Evolutionary conservation across 2,888 invertebrate species (phyloP).

Genomic region (Tillus elongatus): DNA sequence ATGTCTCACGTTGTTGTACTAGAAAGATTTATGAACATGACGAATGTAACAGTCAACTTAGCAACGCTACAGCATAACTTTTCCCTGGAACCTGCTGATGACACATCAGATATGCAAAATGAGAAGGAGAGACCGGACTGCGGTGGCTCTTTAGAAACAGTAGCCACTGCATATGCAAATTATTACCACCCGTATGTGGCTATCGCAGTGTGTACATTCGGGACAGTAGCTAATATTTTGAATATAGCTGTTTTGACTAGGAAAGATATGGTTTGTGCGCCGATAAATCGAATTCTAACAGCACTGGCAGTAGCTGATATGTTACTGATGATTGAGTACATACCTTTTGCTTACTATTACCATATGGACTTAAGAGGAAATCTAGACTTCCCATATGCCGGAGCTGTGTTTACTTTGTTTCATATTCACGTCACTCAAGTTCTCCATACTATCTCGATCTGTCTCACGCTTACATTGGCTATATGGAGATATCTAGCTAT

Average conservation of each 20-base stretch:
- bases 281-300: conserved; percentile 79
- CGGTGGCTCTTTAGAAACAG: conserved; percentile 35
- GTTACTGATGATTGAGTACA: conserved; percentile 81
- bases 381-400: conserved; percentile 58
- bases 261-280: conserved; percentile 69
- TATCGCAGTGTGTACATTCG: conserved; percentile 75
- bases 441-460: conserved; percentile 75
- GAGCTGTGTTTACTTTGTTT: conserved; percentile 66
- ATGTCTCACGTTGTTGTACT: no score
- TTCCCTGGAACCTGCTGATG: no score
- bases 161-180: conserved; percentile 53
- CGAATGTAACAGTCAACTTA: no score
- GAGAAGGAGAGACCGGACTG: background rate
- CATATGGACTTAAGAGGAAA: conserved; percentile 52
- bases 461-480: conserved; percentile 69
- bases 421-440: conserved; percentile 76
- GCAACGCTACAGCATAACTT: no score
- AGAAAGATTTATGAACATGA: no score
- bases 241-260: conserved; percentile 81
- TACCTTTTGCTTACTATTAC: conserved; percentile 63
- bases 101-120: background rate
- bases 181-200: conserved; percentile 75
- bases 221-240: conserved; percentile 74
- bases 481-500: conserved; percentile 82
- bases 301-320: conserved; percentile 82